These are phyloP conservation scores for Drosophila atripex DNA, from an alignment of 2,888 invertebrate species.

Conservation along the genomic window DNA sequence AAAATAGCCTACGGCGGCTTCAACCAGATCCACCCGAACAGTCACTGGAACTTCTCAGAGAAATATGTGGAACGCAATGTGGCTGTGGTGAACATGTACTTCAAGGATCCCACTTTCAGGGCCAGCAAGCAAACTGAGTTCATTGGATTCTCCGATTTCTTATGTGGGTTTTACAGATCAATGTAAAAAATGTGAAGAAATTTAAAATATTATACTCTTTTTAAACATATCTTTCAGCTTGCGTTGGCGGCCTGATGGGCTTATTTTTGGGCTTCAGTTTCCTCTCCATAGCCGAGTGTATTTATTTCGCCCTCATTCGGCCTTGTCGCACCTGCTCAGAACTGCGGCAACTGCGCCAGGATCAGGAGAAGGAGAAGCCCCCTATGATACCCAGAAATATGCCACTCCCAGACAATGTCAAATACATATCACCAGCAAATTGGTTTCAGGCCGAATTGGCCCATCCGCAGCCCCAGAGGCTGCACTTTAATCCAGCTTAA, in stretches of 20 bases:
- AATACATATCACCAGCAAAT: conserved; percentile 35
- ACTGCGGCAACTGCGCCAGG: conserved; percentile 38
- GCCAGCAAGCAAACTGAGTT: conserved; percentile 90
- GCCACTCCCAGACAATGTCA: conserved; percentile 89
- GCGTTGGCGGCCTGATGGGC: conserved; percentile 91
- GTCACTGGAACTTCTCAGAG: conserved; percentile 54
- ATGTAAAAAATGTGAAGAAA: too few relatives aligned
- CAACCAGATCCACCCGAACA: conserved; percentile 46
- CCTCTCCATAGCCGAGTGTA: conserved; percentile 89
- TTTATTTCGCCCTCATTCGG: conserved; percentile 88
- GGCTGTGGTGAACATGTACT: conserved; percentile 90
- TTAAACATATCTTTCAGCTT: conserved; percentile 86
- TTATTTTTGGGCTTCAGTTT: conserved; percentile 93
- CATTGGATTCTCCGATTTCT: conserved; percentile 91
- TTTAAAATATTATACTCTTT: background rate
- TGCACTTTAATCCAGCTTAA: conserved; percentile 40
- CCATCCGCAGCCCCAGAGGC: conserved; percentile 16
- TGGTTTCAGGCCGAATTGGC: conserved; percentile 53
- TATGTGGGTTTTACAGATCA: conserved; percentile 86
- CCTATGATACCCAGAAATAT: conserved; percentile 91
- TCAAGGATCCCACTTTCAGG: conserved; percentile 88
- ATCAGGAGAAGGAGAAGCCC: conserved; percentile 87
- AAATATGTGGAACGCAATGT: conserved; percentile 85
- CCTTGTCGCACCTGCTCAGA: conserved; percentile 82
- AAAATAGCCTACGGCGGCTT: conserved; percentile 83